A percentile compares a stretch with the other conserved stretches of the same genome.
Evolutionary conservation across 2,797 vertebrate genomes (phyloP).

Genomic region (Euphonia xanthogaster): DNA sequence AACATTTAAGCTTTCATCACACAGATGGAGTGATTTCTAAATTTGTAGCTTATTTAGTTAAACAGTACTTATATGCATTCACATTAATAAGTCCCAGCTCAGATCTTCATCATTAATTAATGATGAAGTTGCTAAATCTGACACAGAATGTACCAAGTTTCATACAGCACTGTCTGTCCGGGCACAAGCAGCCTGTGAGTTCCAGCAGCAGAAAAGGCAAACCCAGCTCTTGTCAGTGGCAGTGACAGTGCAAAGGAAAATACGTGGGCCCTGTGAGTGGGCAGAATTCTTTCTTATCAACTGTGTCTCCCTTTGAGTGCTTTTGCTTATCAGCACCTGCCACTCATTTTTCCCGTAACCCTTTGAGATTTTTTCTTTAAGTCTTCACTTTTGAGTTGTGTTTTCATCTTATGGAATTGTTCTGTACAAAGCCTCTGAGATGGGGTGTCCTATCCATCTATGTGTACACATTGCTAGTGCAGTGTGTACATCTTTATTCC

Average conservation of each 20-base stretch:
- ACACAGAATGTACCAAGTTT: not conserved
- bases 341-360: not conserved
- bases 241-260: not conserved
- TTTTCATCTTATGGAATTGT: not conserved
- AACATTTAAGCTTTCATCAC: not conserved
- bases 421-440: not conserved
- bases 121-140: not conserved
- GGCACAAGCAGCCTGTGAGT: not conserved
- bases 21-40: constrained; percentile 2
- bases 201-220: not conserved
- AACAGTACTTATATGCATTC: not conserved
- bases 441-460: not conserved
- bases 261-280: accelerated
- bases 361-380: not conserved
- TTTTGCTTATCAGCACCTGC: not conserved
- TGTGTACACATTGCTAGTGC: not conserved
- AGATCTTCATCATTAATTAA: not conserved
- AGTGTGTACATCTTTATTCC: not conserved
- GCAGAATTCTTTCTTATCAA: not conserved
- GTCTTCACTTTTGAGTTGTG: not conserved
- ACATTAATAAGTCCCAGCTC: not conserved
- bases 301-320: not conserved
- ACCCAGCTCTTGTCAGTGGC: not conserved
- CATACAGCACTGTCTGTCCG: accelerated
- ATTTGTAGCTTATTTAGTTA: not conserved